phyloP scores from a whole-genome alignment of 2,113 vertebrate species.

The Pandion haliaetus region DNA sequence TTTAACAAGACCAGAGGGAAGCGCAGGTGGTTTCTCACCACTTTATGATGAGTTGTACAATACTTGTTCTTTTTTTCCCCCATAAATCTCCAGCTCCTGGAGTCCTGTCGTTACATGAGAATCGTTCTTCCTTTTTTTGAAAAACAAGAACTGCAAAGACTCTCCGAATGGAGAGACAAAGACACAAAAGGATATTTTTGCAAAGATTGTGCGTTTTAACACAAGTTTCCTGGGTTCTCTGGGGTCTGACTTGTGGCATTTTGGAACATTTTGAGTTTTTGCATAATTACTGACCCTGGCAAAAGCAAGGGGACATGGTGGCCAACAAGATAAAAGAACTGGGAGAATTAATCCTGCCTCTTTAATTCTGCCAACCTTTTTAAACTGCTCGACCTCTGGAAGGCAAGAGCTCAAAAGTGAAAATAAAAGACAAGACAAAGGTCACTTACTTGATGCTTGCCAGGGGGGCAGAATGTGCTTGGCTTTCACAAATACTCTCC shows the following conservation, averaged over 20 bases:
- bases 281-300: neutral
- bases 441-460: neutral
- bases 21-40: neutral
- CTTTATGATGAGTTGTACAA: neutral
- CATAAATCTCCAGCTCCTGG: neutral
- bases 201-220: neutral
- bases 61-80: neutral
- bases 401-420: conserved; percentile 11
- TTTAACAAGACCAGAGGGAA: neutral
- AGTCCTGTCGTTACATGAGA: neutral
- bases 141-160: conserved; percentile 47
- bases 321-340: neutral
- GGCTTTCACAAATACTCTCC: neutral
- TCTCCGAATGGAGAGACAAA: neutral
- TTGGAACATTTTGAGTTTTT: neutral
- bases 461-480: neutral
- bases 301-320: neutral
- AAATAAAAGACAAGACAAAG: conserved; percentile 46
- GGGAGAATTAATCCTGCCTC: neutral
- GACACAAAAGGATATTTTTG: neutral
- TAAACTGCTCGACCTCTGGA: neutral
- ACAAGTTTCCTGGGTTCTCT: neutral
- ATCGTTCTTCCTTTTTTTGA: conserved; percentile 32
- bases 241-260: neutral
- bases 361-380: neutral